phyloP scores from a whole-genome alignment of 2,888 invertebrate genomes.

The Tineola bisselliella region DNA sequence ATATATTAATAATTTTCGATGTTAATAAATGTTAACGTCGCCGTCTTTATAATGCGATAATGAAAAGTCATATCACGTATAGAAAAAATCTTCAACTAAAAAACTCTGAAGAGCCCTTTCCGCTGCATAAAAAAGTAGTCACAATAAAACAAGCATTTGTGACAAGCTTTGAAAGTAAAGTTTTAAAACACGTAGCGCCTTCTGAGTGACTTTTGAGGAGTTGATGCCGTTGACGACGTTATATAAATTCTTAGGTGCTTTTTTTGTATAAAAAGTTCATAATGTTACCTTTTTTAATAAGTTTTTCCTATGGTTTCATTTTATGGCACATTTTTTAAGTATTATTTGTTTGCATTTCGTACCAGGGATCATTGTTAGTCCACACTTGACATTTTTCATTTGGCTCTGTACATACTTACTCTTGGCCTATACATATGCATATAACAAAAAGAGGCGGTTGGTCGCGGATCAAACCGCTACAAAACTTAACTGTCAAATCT shows the following conservation, averaged over 20 bases:
- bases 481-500: too few relatives aligned
- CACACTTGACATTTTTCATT: too few relatives aligned
- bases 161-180: background rate
- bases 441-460: too few relatives aligned
- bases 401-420: too few relatives aligned
- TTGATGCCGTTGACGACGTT: background rate
- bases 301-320: too few relatives aligned
- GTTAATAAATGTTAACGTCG: too few relatives aligned
- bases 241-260: background rate
- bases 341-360: too few relatives aligned
- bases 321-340: too few relatives aligned
- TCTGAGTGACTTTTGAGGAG: conserved; percentile 9
- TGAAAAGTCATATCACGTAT: background rate
- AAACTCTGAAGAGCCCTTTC: background rate
- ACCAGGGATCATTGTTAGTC: too few relatives aligned
- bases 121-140: background rate
- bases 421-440: too few relatives aligned
- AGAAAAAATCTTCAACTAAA: background rate
- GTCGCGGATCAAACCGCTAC: too few relatives aligned
- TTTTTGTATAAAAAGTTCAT: background rate
- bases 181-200: background rate
- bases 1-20: too few relatives aligned
- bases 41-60: background rate
- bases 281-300: background rate
- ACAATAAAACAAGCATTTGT: conserved; percentile 11